These are phyloP conservation scores for Momotus momota DNA, from an alignment of 2,797 vertebrate species.

Conservation along the genomic window DNA sequence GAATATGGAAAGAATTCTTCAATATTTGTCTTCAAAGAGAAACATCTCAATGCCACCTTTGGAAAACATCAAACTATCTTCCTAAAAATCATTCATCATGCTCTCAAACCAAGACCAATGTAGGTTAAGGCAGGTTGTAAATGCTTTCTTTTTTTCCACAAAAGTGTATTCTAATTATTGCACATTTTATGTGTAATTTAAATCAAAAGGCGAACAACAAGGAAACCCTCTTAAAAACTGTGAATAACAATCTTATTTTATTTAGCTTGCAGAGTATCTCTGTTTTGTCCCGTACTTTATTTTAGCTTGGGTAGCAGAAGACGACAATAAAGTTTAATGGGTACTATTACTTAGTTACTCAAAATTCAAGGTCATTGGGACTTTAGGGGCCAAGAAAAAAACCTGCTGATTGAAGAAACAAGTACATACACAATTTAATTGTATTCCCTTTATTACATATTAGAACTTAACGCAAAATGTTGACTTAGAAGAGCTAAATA, in stretches of 20 bases:
- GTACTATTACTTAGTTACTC: neutral
- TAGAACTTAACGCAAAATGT: neutral
- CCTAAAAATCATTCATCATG: neutral
- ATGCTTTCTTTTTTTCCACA: fast-evolving
- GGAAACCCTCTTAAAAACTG: neutral
- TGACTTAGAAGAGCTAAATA: neutral
- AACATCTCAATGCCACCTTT: neutral
- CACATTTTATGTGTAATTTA: neutral
- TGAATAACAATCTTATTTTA: neutral
- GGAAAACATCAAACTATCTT: neutral
- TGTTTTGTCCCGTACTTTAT: neutral
- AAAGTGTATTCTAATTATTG: neutral
- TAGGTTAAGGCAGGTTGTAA: neutral
- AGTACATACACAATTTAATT: neutral
- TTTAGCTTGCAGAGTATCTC: neutral
- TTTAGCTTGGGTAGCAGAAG: neutral
- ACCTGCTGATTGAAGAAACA: slow-evolving; percentile 7
- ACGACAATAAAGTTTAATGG: slow-evolving; percentile 26
- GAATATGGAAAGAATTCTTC: fast-evolving
- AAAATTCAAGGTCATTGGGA: slow-evolving; percentile 38
- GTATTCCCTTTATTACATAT: neutral
- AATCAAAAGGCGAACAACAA: neutral
- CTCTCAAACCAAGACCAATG: fast-evolving
- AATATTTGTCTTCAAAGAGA: neutral
- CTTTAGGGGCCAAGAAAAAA: neutral